Base-by-base conservation (phyloP, 2,797 vertebrate species). In the Gallinago solitaria region DNA sequence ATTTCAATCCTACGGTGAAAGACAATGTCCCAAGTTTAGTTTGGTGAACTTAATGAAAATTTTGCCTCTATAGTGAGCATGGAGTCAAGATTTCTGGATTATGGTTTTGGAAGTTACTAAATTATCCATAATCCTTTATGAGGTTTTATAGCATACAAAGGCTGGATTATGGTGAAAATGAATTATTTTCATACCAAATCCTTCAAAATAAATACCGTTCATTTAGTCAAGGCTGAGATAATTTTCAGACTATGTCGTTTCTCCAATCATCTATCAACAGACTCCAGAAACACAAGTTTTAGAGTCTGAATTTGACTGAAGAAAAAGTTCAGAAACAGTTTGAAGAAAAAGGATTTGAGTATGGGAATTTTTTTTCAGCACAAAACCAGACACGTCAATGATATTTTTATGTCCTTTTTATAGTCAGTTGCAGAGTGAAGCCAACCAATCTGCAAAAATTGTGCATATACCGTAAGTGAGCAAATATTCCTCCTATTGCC, bases 391-490 rank as follows among this genome's bases (percentile, higher is more conserved):
- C 79, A 87, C 48, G 53, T 93, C 70, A 83, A 73, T 82, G 75
- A 93, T 88, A 93, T 67, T 91, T 96, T 95, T 89, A 94, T 82
- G 87, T 86, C 85, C 21, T 82, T 94, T 83, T 75, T 91, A 86
- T 39, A 92, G 59, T 68, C 95, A 84, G 41, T 28, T 54, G 53
- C 81, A 95, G 59, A 92, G 71, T 54, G 83, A 97, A 97, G 94
- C 87, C 95, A 96, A 76, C 73, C 67, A 92, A 73, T 95, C 92
- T 93, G 93, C 84, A 94, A 83, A 96, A 96, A 93, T 59, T 93
- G 87, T 54, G 69, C 79, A 67, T 79, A 60, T 91, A 90, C 54
- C 1, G 1, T 74, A 81, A 91, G 84, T 88, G 89, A 93, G 60
- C 86, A 96, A 93, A 95, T 97, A 86, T 70, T 89, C 65, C 51